Evolutionary conservation across 2,797 vertebrate species (phyloP).

Genomic region (Prunella strophiata): DNA sequence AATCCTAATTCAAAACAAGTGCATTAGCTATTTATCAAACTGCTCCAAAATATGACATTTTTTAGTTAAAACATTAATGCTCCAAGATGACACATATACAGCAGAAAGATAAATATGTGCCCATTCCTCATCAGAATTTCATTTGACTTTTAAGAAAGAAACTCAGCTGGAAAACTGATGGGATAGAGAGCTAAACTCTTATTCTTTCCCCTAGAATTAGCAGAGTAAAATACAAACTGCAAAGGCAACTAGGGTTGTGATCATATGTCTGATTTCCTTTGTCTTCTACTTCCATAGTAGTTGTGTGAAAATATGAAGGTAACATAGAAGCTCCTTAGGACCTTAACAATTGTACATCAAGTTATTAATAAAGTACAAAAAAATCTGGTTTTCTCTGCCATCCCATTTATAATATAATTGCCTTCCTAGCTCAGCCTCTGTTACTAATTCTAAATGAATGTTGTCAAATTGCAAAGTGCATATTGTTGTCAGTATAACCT

Average conservation of each 20-base stretch:
- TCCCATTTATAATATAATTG: background rate
- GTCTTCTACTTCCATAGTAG: background rate
- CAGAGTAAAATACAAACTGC: background rate
- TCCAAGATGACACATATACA: background rate
- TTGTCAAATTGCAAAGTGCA: conserved; percentile 5
- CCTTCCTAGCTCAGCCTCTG: background rate
- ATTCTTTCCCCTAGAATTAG: background rate
- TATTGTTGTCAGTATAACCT: conserved; percentile 23
- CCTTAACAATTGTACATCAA: background rate
- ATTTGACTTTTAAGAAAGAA: background rate
- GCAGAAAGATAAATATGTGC: background rate
- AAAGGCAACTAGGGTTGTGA: background rate
- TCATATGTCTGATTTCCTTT: background rate
- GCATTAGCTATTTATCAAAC: conserved; percentile 49
- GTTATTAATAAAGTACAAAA: background rate
- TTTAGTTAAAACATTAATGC: background rate
- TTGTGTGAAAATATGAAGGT: background rate
- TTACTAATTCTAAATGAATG: conserved; percentile 2
- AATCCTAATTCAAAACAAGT: conserved; percentile 54
- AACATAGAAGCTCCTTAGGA: background rate
- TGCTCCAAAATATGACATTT: background rate
- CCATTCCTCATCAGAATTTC: background rate
- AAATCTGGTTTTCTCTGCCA: background rate
- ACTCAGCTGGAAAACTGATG: background rate
- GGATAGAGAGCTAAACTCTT: background rate